Base-by-base conservation (phyloP, 2,113 vertebrate species). In the Cynoglossus semilaevis region DNA sequence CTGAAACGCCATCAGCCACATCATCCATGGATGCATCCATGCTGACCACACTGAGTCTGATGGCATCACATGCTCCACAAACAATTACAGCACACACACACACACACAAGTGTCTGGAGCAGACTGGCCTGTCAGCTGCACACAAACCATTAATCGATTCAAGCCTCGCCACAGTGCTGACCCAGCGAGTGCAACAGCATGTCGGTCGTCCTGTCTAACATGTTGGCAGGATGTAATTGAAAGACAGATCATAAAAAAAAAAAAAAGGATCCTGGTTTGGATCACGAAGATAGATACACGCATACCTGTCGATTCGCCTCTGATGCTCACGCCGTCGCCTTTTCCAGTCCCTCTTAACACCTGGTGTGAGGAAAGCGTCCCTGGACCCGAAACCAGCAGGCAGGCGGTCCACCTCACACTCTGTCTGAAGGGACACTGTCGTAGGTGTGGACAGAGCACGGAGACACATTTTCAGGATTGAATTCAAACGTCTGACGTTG, bases 361-460 rank as follows among this genome's bases (percentile, higher is more conserved):
- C n/a, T 4, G 67, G 76, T 40, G 65, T 86, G 55, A 91, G 79
- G 72, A 92, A 89, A 12, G 84, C 78, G 22, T 91, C 89, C 71
- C 85, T 84, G 49, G 89, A 92, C 12, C 86, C 73, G 78, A 89
- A 91, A 18, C 77, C 82, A 47, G 55, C 56, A 60, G 77, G 76
- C 56, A 81, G 61, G 10, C 67, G 52, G 62, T 86, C 85, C 57
- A 35, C 88, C 64, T 91, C 82, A 37, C 78, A 82, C 68, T 88
- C 86, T 64, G 85, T 80, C 14, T 82, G 74, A 68, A 74, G 85
- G 51, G 88, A 72, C 88, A 90, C 88, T 90, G 22, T 38, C 47
- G 38, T n/a, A n/a, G n/a, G n/a, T n/a, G 12, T 2, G 37, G 37
- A 38, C 2, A 38, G 37, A 38, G 37, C 37, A n/a, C n/a, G n/a